These are phyloP conservation scores for Xenotilapia caudafasciata DNA, from an alignment of 2,113 vertebrate genomes.

Conservation along the genomic window DNA sequence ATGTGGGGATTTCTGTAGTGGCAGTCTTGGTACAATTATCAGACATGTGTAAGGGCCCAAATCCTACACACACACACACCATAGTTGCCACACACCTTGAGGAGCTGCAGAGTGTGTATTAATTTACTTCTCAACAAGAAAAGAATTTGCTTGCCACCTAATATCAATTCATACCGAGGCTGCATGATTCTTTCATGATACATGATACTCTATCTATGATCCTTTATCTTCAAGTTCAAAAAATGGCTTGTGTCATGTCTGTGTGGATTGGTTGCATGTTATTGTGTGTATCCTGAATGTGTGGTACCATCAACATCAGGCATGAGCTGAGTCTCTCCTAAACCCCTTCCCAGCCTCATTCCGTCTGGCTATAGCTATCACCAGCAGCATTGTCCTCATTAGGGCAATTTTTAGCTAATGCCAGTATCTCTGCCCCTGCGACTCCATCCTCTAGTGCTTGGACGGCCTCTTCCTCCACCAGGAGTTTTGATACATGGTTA, in stretches of 20 bases:
- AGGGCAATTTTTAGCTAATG: neutral
- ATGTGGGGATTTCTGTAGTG: neutral
- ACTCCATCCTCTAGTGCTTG: neutral
- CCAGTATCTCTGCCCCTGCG: neutral
- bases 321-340: neutral
- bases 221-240: neutral
- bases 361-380: neutral
- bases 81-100: neutral
- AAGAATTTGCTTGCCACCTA: neutral
- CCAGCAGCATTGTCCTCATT: neutral
- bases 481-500: neutral
- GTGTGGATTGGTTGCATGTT: neutral
- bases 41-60: neutral
- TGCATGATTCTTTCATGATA: neutral
- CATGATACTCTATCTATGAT: neutral
- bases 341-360: neutral
- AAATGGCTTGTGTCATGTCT: neutral
- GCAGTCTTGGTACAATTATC: neutral
- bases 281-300: neutral
- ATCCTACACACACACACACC: neutral
- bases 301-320: neutral
- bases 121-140: neutral
- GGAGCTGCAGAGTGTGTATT: neutral
- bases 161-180: neutral
- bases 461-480: neutral